These are phyloP conservation scores for Xyrichtys novacula DNA, from an alignment of 2,797 vertebrate genomes.

Conservation along the genomic window DNA sequence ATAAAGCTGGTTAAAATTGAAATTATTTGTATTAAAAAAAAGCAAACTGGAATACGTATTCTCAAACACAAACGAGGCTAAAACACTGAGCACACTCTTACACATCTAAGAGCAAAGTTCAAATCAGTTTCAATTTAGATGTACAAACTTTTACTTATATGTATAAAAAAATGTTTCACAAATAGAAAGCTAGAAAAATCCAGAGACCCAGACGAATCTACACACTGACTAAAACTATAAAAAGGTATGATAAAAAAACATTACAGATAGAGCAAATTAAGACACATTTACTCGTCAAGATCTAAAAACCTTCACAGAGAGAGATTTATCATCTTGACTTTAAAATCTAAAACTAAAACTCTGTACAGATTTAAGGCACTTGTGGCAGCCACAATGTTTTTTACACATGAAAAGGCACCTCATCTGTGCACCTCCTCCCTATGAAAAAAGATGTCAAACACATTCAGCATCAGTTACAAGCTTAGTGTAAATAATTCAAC, in stretches of 20 bases:
- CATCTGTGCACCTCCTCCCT: constrained; percentile 23
- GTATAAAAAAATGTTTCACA: constrained; percentile 21
- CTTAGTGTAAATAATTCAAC: constrained; percentile 7
- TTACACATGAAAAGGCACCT: constrained; percentile 44
- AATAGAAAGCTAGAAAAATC: constrained; percentile 30
- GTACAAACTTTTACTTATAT: constrained; percentile 30
- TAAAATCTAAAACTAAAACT: constrained; percentile 34
- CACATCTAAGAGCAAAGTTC: constrained; percentile 2
- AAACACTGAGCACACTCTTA: background rate
- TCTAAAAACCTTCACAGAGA: constrained; percentile 8
- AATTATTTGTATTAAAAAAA: constrained; percentile 8
- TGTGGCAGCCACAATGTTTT: constrained; percentile 78
- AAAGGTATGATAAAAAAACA: constrained; percentile 1
- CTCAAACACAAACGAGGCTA: constrained; percentile 4
- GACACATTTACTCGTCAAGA: constrained; percentile 28
- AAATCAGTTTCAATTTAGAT: constrained; percentile 38
- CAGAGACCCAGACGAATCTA: constrained; percentile 23
- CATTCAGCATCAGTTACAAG: constrained; percentile 34
- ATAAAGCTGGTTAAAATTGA: constrained; percentile 41
- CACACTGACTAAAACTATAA: constrained; percentile 11
- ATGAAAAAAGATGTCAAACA: constrained; percentile 29
- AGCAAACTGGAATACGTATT: constrained; percentile 1
- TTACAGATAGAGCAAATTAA: background rate
- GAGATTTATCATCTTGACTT: constrained; percentile 22
- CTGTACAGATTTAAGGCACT: constrained; percentile 81